Base-by-base conservation (phyloP, 1,140 invertebrate genomes). In the Nylanderia fulva region DNA sequence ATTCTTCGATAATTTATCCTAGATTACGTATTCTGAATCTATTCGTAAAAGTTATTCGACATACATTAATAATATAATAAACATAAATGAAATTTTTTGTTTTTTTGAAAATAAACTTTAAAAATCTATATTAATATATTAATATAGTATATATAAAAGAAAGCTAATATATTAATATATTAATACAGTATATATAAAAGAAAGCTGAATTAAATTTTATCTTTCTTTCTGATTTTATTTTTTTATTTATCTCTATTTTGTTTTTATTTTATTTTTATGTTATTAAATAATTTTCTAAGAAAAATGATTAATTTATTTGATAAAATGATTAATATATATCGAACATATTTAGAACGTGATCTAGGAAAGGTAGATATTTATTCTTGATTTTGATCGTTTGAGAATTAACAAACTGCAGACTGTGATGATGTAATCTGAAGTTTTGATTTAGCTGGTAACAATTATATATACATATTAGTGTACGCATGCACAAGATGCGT, bases 391-490 rank as follows among this genome's bases (percentile, higher is more conserved):
- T 21, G 66, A 66, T 74, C 84, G 39, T 79, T 84, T 77, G 8
- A 60, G 36, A 48, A 48, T 48, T 48, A 69, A 79, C 33, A 86
- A 90, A 90, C 66, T 27, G 72, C 84, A 83, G 83, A 87, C 92
- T 93, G 92, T 92, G 92, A 93, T 92, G 85, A 93, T 92, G 85
- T 79, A 85, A 89, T 84, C 84, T 82, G 69, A 84, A 85, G 86
- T 72, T 89, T 91, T 91, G 84, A 84, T 85, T 88, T 86, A 88
- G 48, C 68, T 68, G 42, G 18, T 90, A 90, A 52, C 24, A 66
- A 77, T 45, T 71, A 80, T 29, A 69, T 71, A 80, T 29, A 69
- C 52, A 8, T 71, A 48, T 90, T 88, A 76, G 29, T 71, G 18
- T 85, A 69, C n/a, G 18, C n/a, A 27, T 72, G 52, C 66, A 82